These are phyloP conservation scores for Miniopterus natalensis DNA, from an alignment of 2,113 vertebrate species.

Conservation along the genomic window DNA sequence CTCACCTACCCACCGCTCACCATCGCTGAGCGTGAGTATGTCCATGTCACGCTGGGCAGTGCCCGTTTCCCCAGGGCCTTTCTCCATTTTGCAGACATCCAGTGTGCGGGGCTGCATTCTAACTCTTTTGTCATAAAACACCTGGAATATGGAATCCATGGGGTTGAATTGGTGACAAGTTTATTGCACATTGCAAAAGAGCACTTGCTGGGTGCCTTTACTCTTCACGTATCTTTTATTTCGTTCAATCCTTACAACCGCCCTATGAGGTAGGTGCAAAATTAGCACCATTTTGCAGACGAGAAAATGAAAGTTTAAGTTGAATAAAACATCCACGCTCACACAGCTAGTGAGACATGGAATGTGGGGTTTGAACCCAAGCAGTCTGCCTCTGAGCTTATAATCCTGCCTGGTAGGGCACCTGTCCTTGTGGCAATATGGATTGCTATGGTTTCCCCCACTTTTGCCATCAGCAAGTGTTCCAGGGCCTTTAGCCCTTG, in stretches of 20 bases:
- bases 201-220: background rate
- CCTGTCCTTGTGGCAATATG: background rate
- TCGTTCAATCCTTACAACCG: background rate
- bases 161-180: background rate
- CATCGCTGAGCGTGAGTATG: conserved; percentile 97
- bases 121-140: background rate
- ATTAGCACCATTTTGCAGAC: background rate
- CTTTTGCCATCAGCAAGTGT: background rate
- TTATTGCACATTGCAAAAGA: background rate
- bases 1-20: conserved; percentile 97
- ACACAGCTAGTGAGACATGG: background rate
- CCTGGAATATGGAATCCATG: background rate
- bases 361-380: background rate
- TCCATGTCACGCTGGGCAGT: fast-evolving
- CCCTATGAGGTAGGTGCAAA: background rate
- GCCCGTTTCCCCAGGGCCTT: background rate
- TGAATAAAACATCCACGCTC: background rate
- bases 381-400: background rate
- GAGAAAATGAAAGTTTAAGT: background rate
- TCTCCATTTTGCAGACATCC: background rate
- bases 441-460: background rate
- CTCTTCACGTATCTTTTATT: background rate
- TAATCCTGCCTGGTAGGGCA: background rate
- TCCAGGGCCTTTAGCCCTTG: background rate
- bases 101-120: background rate